Percentiles rank a stretch among this genome's conserved stretches.
phyloP scores from a whole-genome alignment of 2,888 invertebrate genomes.

The Meiosimyza decipiens region DNA sequence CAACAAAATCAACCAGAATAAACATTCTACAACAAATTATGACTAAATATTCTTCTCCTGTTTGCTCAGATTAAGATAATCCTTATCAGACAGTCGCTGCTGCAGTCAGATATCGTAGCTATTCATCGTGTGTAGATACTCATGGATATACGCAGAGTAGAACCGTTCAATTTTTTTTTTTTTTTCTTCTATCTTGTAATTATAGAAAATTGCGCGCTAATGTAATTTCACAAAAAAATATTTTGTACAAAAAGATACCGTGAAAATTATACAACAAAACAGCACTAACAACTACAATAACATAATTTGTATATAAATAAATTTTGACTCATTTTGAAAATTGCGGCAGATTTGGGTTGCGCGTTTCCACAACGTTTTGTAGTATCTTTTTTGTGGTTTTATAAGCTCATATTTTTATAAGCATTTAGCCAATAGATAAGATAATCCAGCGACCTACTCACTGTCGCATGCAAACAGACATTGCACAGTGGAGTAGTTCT shows the following conservation, averaged over 20 bases:
- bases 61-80: constrained; percentile 63
- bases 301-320: constrained; percentile 18
- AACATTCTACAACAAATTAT: constrained; percentile 13
- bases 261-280: constrained; percentile 35
- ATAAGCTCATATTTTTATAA: constrained; percentile 15
- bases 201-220: constrained; percentile 28
- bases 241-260: constrained; percentile 10
- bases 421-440: constrained; percentile 56
- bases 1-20: not conserved
- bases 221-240: constrained; percentile 4
- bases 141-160: not conserved
- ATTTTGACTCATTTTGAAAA: constrained; percentile 21
- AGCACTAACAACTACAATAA: constrained; percentile 13
- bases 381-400: constrained; percentile 23
- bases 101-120: constrained; percentile 7
- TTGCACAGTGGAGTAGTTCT: too few species aligned
- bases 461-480: not conserved
- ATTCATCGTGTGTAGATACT: not conserved
- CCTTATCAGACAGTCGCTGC: constrained; percentile 54
- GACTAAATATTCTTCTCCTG: constrained; percentile 43
- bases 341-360: constrained; percentile 22
- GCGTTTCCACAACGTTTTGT: not conserved
- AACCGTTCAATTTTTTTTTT: not conserved
- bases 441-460: constrained; percentile 52
- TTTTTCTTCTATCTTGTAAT: not conserved